Conservation (phyloP, 1,140 invertebrate genomes). For the Bombyx mandarina region DNA sequence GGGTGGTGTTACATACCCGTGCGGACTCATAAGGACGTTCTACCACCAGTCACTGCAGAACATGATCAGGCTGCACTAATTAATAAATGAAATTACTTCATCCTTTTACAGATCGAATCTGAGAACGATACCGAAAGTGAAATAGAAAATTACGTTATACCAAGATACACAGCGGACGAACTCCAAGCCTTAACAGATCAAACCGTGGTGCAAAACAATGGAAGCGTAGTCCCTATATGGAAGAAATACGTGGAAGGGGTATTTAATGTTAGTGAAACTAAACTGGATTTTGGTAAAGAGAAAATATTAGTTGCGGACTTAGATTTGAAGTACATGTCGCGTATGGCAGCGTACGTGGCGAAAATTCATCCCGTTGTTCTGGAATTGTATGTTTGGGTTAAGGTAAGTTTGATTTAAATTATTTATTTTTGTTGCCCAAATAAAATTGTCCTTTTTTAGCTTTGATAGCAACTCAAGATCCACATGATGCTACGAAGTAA, state of each 20-base stretch:
- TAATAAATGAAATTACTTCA: neutral
- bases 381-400: constrained; percentile 80
- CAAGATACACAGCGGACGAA: constrained; percentile 73
- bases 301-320: constrained; percentile 72
- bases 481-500: too few species aligned
- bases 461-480: too few species aligned
- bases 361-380: constrained; percentile 68
- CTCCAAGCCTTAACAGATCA: constrained; percentile 75
- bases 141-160: constrained; percentile 52
- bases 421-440: too few species aligned
- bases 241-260: constrained; percentile 74
- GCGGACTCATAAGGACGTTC: too few species aligned
- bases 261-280: constrained; percentile 71
- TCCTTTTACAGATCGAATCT: constrained; percentile 58
- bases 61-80: too few species aligned
- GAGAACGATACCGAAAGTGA: constrained; percentile 68
- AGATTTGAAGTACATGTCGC: constrained; percentile 76
- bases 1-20: too few species aligned
- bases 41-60: too few species aligned
- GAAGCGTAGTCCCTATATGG: constrained; percentile 73
- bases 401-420: constrained; percentile 45
- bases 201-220: constrained; percentile 64
- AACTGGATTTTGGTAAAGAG: constrained; percentile 67
- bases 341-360: constrained; percentile 71
- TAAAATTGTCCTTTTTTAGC: too few species aligned